Conservation (phyloP, 35 echinoderm and acorn worm species). For the Apostichopus californicus region DNA sequence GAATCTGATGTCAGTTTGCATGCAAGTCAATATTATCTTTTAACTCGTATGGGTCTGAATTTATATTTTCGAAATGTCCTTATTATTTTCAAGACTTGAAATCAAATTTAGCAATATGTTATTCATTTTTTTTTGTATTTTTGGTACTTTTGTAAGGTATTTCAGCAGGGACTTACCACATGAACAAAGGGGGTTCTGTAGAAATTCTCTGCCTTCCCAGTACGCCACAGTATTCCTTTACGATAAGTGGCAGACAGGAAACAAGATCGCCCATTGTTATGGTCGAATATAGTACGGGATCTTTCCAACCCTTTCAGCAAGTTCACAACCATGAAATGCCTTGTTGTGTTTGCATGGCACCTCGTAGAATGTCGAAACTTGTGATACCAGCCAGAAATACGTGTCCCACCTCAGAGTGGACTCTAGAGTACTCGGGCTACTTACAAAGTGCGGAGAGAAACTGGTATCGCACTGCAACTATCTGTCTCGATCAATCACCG, state of each 20-base stretch:
- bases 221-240: slow-evolving; percentile 15
- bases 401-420: slow-evolving; percentile 64
- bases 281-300: slow-evolving; percentile 6
- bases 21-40: too few species aligned
- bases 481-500: slow-evolving; percentile 60
- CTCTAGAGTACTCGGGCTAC: slow-evolving; percentile 67
- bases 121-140: too few species aligned
- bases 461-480: slow-evolving; percentile 40
- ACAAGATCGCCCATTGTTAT: not conserved
- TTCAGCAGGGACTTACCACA: slow-evolving; percentile 29
- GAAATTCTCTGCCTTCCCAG: slow-evolving; percentile 51
- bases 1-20: too few species aligned
- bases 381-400: slow-evolving; percentile 64
- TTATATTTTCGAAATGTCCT: too few species aligned
- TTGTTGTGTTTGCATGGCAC: slow-evolving; percentile 63
- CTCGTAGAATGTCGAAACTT: slow-evolving; percentile 1
- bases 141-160: slow-evolving; percentile 16
- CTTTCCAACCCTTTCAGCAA: not conserved
- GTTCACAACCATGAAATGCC: slow-evolving; percentile 29
- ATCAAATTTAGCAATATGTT: too few species aligned
- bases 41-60: too few species aligned
- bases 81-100: too few species aligned
- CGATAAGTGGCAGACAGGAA: not conserved
- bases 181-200: slow-evolving; percentile 27
- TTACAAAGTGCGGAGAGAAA: slow-evolving; percentile 33